Evolutionary conservation across 2,888 invertebrate species (phyloP).

Genomic region (Drosophila mimetica): DNA sequence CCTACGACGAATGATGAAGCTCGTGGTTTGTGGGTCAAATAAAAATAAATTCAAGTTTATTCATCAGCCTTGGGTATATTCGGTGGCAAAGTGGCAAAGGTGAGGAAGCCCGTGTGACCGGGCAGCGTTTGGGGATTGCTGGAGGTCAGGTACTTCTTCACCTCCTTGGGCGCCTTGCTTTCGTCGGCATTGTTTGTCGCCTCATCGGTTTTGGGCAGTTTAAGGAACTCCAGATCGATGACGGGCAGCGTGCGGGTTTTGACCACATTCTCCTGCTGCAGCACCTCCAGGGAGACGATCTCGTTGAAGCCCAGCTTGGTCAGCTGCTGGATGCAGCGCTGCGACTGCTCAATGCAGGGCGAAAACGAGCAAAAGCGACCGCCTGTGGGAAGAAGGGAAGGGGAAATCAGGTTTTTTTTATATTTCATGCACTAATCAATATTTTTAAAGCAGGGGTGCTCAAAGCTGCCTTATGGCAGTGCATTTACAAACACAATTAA

Average conservation of each 20-base stretch:
- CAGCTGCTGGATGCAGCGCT: slow-evolving; percentile 91
- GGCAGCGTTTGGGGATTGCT: slow-evolving; percentile 90
- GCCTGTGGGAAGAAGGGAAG: slow-evolving; percentile 85
- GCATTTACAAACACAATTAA: too few species aligned
- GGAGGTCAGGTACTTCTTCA: slow-evolving; percentile 88
- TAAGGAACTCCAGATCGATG: slow-evolving; percentile 89
- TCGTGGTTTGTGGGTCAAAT: slow-evolving; percentile 25
- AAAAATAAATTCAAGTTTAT: slow-evolving; percentile 56
- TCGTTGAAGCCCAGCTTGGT: slow-evolving; percentile 92
- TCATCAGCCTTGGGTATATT: slow-evolving; percentile 63
- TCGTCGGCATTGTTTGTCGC: slow-evolving; percentile 40
- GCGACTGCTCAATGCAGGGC: slow-evolving; percentile 99
- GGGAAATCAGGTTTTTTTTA: slow-evolving; percentile 5
- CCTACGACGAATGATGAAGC: slow-evolving; percentile 56
- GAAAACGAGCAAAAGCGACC: slow-evolving; percentile 98
- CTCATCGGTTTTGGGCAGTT: slow-evolving; percentile 75
- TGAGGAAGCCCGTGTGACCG: slow-evolving; percentile 98
- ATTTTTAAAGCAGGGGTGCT: too few species aligned
- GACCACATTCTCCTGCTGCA: slow-evolving; percentile 91
- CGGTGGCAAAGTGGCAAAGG: slow-evolving; percentile 95
- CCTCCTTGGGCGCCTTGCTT: slow-evolving; percentile 82
- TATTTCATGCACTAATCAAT: too few species aligned
- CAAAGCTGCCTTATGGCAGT: too few species aligned
- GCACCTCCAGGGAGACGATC: slow-evolving; percentile 93
- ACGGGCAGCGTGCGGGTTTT: slow-evolving; percentile 88